Base-by-base conservation (phyloP, 1,140 invertebrate species). In the Pseudomyrmex gracilis region DNA sequence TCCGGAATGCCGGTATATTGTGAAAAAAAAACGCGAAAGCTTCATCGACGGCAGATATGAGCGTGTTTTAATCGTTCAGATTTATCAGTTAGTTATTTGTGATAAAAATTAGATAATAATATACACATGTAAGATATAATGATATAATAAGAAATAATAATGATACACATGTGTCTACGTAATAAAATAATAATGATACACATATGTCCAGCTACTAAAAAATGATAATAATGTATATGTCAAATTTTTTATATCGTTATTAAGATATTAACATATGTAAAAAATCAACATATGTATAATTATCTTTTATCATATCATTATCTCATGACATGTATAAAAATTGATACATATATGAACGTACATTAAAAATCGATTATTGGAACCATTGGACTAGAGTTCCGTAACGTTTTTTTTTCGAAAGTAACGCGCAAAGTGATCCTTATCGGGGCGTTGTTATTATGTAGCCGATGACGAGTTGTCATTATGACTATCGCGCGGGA, bases 401-500 rank as follows among this genome's bases (percentile, higher is more conserved):
- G 34, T 34, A 7, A 34, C 34, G 0, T 7, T 34, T 34, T 34
- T 34, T 7, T 34, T 34, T 34, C 7, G 0, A 7, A 34, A 34
- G 34, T 34, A 73, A 49, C 34, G 1, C 49, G 17, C 24, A 53
- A 77, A 20, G 15, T 55, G 12, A 10, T 20, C 1, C 12, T 10
- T 8, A 34, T 1, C 15, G 55, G 15, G 47, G 15, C 10, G 12
- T 13, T 4, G 12, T 70, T 53, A 71, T 80, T 71, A 49, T 2
- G 1, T 49, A 58, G 45, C 49, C 64, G 71, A 58, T 22, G 53
- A 70, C 34, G 34, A 34, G n/a, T 57, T 49, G 8, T 80, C 76
- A 22, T 71, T 71, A 71, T 70, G 22, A 71, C 9, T 20, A 80
- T 70, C 76, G 4, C 12, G 20, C 34, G 20, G 51, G 10, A 13